A percentile compares a stretch with the other conserved stretches of the same genome.
phyloP scores from a whole-genome alignment of 2,113 vertebrate species.

The Loxodonta africana region DNA sequence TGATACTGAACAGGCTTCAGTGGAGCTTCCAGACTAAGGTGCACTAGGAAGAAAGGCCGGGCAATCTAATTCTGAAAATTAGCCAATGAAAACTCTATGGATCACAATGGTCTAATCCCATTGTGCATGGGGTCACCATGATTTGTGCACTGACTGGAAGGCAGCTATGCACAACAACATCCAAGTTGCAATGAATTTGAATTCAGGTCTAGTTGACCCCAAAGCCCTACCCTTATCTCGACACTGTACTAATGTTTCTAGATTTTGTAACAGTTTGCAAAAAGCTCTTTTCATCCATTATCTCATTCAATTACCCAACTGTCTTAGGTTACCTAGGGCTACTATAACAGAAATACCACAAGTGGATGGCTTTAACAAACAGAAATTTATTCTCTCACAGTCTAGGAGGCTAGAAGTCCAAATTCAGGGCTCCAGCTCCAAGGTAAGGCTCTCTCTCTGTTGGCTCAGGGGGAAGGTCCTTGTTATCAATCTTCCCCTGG shows the following conservation, averaged over 20 bases:
- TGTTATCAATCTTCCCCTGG: too few relatives aligned
- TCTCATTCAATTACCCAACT: background rate
- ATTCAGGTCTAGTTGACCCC: background rate
- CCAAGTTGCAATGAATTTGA: slow-evolving; percentile 15
- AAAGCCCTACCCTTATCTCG: slow-evolving; percentile 21
- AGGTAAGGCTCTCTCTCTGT: too few relatives aligned
- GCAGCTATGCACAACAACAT: background rate
- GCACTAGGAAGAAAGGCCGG: background rate
- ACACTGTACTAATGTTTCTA: background rate
- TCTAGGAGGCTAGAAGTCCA: too few relatives aligned
- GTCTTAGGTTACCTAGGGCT: too few relatives aligned
- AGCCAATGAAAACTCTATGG: background rate
- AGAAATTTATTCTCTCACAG: too few relatives aligned
- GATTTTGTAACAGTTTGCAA: background rate
- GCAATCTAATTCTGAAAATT: background rate
- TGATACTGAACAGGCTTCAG: too few relatives aligned
- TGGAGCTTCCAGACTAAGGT: too few relatives aligned
- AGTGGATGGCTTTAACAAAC: too few relatives aligned
- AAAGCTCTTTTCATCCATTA: background rate
- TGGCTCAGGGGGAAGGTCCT: too few relatives aligned
- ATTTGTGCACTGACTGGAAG: background rate
- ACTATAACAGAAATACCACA: too few relatives aligned
- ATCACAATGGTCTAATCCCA: background rate
- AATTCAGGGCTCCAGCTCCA: too few relatives aligned
- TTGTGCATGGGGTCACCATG: background rate